These are phyloP conservation scores for Spheniscus humboldti DNA, from an alignment of 2,797 vertebrate genomes.

Conservation along the genomic window DNA sequence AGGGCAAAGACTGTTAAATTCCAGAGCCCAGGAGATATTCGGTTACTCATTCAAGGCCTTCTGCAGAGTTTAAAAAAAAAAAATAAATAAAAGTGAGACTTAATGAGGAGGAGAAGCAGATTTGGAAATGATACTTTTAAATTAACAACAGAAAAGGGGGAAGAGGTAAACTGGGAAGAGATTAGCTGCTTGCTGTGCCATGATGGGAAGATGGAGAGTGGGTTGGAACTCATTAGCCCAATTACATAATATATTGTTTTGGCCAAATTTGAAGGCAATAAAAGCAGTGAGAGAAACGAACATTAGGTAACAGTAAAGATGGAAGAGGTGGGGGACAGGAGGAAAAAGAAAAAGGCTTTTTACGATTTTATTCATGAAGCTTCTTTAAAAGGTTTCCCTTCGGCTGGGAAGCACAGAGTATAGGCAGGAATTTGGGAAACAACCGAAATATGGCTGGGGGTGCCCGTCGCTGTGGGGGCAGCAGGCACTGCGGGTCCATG, in stretches of 20 bases:
- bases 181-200: background rate
- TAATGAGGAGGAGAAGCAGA: background rate
- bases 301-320: background rate
- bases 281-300: background rate
- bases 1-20: slow-evolving; percentile 49
- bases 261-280: background rate
- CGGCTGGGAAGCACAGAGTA: background rate
- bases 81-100: background rate
- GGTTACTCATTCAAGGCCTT: slow-evolving; percentile 44
- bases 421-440: background rate
- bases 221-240: slow-evolving; percentile 9
- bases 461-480: background rate
- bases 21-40: slow-evolving; percentile 50
- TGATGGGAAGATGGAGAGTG: background rate
- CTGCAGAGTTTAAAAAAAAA: background rate
- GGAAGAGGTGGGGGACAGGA: background rate
- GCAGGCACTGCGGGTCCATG: rapidly evolving
- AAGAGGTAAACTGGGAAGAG: background rate
- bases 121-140: slow-evolving; percentile 1
- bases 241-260: background rate
- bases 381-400: background rate
- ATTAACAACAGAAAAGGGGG: background rate
- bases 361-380: background rate
- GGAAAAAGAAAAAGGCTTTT: background rate
- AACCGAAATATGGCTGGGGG: background rate